A percentile compares a stretch with the other conserved stretches of the same genome.
phyloP scores from a whole-genome alignment of 2,113 vertebrate species.

The Sceloporus undulatus region DNA sequence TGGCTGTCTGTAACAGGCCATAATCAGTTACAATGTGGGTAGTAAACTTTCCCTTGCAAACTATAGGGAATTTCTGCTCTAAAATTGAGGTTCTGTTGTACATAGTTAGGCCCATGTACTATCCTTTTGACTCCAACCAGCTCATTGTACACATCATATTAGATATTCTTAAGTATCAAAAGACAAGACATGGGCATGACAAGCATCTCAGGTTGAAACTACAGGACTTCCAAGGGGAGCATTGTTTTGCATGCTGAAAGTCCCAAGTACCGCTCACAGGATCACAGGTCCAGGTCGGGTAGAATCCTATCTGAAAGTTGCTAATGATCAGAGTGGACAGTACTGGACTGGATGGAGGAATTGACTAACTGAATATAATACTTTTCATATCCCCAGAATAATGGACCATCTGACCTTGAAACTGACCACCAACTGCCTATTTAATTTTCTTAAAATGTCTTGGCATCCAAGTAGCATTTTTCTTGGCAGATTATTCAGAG shows the following conservation, averaged over 20 bases:
- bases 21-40: no score
- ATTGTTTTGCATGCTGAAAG: neutral
- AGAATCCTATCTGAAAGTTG: neutral
- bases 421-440: constrained; percentile 15
- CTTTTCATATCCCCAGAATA: neutral
- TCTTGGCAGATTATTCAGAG: constrained; percentile 34
- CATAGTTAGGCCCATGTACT: neutral
- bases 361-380: neutral
- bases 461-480: constrained; percentile 46
- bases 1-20: no score
- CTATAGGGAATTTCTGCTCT: no score
- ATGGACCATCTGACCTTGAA: neutral
- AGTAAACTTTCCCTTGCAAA: no score
- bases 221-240: neutral
- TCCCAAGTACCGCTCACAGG: neutral
- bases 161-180: neutral
- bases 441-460: constrained; percentile 19
- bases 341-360: neutral
- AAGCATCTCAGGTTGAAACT: neutral
- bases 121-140: neutral
- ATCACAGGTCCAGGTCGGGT: neutral
- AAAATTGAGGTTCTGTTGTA: no score
- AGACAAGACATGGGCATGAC: neutral
- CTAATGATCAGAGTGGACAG: neutral
- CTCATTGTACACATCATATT: neutral